Conservation (phyloP, 1,140 invertebrate genomes). For the Druon quercuslanigerum region DNA sequence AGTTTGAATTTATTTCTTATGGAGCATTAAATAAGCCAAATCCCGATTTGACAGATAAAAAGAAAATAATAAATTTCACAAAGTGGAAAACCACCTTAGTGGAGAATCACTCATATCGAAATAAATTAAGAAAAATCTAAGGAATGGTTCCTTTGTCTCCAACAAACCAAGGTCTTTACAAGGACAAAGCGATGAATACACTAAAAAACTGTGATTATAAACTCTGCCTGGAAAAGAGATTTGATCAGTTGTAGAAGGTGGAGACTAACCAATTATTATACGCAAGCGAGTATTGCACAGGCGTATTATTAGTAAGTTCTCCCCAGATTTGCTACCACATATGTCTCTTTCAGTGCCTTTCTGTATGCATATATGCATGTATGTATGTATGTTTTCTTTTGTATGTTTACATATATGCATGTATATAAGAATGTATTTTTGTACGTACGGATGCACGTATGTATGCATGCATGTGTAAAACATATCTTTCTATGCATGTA, state of each 20-base stretch:
- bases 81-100: no score
- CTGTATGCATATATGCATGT: neutral
- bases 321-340: neutral
- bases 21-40: no score
- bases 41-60: no score
- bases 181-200: constrained; percentile 19
- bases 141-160: constrained; percentile 3
- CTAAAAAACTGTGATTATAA: constrained; percentile 1
- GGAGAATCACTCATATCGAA: neutral
- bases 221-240: neutral
- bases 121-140: constrained; percentile 19
- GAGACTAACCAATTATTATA: constrained; percentile 10
- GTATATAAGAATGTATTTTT: no score
- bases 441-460: no score
- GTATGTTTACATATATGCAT: neutral
- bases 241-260: neutral
- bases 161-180: neutral
- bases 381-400: neutral
- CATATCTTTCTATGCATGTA: no score
- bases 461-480: no score
- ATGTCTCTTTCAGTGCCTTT: neutral
- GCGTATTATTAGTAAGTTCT: constrained; percentile 2
- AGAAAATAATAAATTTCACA: no score
- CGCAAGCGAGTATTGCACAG: neutral
- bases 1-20: no score